Evolutionary conservation across 1,140 invertebrate genomes (phyloP), one percentile per base, ranked within the genome.

Genomic region (Zaprionus ornatus): DNA sequence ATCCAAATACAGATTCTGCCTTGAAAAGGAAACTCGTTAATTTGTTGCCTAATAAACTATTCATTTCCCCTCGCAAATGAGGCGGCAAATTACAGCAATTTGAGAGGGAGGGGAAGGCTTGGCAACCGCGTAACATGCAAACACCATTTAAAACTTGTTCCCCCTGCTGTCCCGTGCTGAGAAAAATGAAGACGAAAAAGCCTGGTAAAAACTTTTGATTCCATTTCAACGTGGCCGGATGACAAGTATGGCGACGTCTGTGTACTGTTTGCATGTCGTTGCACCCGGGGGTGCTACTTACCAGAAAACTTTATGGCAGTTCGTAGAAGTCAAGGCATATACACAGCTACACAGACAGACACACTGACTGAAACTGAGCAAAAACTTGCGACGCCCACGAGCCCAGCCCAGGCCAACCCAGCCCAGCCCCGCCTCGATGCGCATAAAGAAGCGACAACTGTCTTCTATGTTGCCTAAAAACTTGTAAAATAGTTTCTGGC

Each of bases 121-220:
- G 25, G 66, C 67, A 79, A 62, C 81, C 81, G 67, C 76, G 75
- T 50, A 76, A 90, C 85, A 90, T 90, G 85, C 82, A 90, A 90
- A 90, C 81, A 90, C 80, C 81, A 90, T 90, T 90, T 90, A 90
- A 90, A 90, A 90, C 81, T 88, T 88, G 80, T 88, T 32, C 29
- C 29, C 29, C 80, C 50, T 68, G 61, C 76, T 67, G 42, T 62
- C 37, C 37, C 61, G 32, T n/a, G 50, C 35, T 27, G 9, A 4
- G 48, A 55, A 45, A 66, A 29, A 56, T 13, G 12, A 59, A 32
- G 12, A 52, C 70, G 52, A 17, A 9, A 60, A 68, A 66, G 37
- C 12, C 55, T 40, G 29, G 68, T 62, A 29, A 67, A 86, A 90
- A 90, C 74, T 65, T 90, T 90, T 90, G 82, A 85, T 90, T 76